Conservation (phyloP, 2,888 invertebrate genomes). For the Luperina testacea region DNA sequence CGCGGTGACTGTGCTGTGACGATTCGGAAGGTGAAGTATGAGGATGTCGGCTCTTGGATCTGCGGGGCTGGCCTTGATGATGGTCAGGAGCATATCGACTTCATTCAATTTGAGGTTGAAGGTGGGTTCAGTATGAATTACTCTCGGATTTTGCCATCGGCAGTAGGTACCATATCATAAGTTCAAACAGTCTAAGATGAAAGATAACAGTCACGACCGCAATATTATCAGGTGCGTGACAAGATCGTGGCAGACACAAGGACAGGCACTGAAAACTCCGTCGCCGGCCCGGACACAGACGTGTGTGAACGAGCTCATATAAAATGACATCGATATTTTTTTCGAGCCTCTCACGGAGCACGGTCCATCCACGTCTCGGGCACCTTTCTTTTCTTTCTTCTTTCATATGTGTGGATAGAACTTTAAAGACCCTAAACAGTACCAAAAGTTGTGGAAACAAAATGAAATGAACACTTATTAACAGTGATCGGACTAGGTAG, state of each 20-base stretch:
- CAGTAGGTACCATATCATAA: neutral
- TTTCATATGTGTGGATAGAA: no score
- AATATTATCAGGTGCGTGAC: neutral
- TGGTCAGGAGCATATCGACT: conserved; percentile 81
- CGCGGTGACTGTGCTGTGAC: conserved; percentile 89
- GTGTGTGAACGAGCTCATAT: neutral
- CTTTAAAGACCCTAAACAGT: neutral
- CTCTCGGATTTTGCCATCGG: neutral
- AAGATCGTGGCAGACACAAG: neutral
- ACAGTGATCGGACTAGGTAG: no score
- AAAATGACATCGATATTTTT: neutral
- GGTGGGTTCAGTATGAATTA: conserved; percentile 68
- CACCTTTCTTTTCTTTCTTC: no score
- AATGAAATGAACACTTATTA: neutral
- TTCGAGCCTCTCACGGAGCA: neutral
- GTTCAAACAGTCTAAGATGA: neutral
- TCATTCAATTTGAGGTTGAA: conserved; percentile 80
- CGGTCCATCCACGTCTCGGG: neutral
- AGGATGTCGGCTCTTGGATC: conserved; percentile 86
- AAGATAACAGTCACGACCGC: neutral
- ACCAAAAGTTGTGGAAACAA: neutral
- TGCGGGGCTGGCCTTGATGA: conserved; percentile 86
- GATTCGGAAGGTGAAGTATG: conserved; percentile 79
- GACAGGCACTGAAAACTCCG: neutral
- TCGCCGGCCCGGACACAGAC: neutral